Evolutionary conservation across 2,888 invertebrate genomes (phyloP).

Genomic region (Iselma pallidipennis): DNA sequence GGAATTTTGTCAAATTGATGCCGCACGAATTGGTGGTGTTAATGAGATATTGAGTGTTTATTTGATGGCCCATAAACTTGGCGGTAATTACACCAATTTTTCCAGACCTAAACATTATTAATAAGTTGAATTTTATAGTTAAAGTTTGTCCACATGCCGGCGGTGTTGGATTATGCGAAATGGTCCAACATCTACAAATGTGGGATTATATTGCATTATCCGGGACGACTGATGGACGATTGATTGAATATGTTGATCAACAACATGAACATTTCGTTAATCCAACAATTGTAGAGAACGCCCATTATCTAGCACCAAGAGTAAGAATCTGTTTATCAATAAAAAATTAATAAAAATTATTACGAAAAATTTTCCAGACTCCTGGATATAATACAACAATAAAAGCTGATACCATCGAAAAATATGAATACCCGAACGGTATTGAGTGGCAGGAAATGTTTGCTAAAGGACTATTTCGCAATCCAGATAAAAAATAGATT

Average conservation of each 20-base stretch:
- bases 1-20: constrained; percentile 89
- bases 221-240: constrained; percentile 69
- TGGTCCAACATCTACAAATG: constrained; percentile 89
- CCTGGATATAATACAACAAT: constrained; percentile 86
- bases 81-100: constrained; percentile 59
- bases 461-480: constrained; percentile 62
- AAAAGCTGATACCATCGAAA: constrained; percentile 66
- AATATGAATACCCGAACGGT: constrained; percentile 79
- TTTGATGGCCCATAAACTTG: constrained; percentile 84
- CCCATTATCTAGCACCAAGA: constrained; percentile 75
- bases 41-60: constrained; percentile 88
- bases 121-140: constrained; percentile 60
- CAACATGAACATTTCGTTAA: constrained; percentile 86
- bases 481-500: constrained; percentile 50
- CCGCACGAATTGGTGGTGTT: constrained; percentile 83
- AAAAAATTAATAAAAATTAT: background rate
- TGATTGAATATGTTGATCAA: constrained; percentile 88
- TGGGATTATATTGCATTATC: constrained; percentile 83
- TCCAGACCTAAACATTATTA: background rate
- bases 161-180: constrained; percentile 92
- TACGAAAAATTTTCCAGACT: constrained; percentile 54
- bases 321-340: constrained; percentile 55
- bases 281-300: constrained; percentile 71
- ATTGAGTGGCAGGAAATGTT: constrained; percentile 74
- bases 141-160: constrained; percentile 95